A percentile compares a stretch with the other conserved stretches of the same genome.
Evolutionary conservation across 1,140 invertebrate genomes (phyloP).

Genomic region (Caenorhabditis inopinata): DNA sequence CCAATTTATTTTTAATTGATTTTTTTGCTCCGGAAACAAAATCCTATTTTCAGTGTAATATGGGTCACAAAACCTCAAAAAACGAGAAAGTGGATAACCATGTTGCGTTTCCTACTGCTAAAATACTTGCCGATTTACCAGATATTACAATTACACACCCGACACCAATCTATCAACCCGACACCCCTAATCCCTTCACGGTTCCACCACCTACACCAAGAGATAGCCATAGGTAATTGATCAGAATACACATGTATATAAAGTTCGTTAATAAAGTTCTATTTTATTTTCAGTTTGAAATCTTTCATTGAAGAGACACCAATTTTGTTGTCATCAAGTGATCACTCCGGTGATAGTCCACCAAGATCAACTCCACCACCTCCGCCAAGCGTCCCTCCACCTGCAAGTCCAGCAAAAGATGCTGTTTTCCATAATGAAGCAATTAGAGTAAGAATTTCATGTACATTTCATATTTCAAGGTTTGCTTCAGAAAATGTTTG

Average conservation of each 20-base stretch:
- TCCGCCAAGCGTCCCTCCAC: background rate
- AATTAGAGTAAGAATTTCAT: background rate
- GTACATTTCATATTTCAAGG: too few species aligned
- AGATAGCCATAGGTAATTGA: background rate
- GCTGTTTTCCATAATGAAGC: background rate
- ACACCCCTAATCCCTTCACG: conserved; percentile 18
- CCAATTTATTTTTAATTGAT: too few species aligned
- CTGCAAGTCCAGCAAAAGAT: background rate
- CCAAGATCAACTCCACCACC: background rate
- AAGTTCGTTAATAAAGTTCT: background rate
- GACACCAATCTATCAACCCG: conserved; percentile 20
- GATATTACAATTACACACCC: conserved; percentile 21
- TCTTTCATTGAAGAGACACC: background rate
- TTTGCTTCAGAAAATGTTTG: background rate
- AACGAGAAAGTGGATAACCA: conserved; percentile 29
- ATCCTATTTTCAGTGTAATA: background rate
- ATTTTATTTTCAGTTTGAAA: background rate
- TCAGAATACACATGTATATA: background rate
- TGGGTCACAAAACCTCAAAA: conserved; percentile 32
- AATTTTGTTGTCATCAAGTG: background rate
- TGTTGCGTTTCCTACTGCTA: conserved; percentile 16
- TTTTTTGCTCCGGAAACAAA: too few species aligned
- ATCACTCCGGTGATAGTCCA: background rate
- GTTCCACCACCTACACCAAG: conserved; percentile 14
- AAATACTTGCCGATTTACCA: conserved; percentile 5